A percentile compares a stretch with the other conserved stretches of the same genome.
These are phyloP conservation scores for Pluvianellus socialis DNA, from an alignment of 2,113 vertebrate genomes.

Conservation along the genomic window DNA sequence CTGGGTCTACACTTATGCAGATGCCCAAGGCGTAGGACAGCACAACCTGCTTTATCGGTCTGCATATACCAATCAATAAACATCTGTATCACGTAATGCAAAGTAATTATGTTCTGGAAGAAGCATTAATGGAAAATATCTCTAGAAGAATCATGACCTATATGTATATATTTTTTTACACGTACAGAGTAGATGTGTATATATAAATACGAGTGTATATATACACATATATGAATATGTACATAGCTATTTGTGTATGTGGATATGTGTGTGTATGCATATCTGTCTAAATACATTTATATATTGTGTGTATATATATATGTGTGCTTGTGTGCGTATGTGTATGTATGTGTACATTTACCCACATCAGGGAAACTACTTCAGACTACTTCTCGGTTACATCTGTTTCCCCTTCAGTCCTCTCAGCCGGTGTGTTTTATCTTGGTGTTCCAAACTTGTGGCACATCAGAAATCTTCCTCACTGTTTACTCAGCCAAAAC, in stretches of 20 bases:
- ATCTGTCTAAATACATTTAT: background rate
- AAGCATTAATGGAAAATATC: background rate
- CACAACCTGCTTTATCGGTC: background rate
- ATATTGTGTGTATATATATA: background rate
- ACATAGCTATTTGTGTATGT: background rate
- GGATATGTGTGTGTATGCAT: background rate
- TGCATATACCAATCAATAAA: background rate
- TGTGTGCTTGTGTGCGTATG: background rate
- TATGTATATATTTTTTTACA: background rate
- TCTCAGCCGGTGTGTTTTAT: background rate
- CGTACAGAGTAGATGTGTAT: background rate
- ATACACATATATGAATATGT: background rate
- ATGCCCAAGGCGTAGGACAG: background rate
- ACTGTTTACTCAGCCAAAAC: background rate
- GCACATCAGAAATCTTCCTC: constrained; percentile 21
- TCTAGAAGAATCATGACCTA: background rate
- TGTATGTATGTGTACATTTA: background rate
- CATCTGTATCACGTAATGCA: background rate
- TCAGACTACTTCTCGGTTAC: background rate
- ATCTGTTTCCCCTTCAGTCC: background rate
- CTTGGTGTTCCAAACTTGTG: background rate
- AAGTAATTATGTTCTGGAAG: background rate
- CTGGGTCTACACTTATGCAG: background rate
- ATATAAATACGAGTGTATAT: background rate
- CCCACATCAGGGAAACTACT: background rate